phyloP scores from a whole-genome alignment of 1,140 invertebrate genomes.

The Sitobion miscanthi region DNA sequence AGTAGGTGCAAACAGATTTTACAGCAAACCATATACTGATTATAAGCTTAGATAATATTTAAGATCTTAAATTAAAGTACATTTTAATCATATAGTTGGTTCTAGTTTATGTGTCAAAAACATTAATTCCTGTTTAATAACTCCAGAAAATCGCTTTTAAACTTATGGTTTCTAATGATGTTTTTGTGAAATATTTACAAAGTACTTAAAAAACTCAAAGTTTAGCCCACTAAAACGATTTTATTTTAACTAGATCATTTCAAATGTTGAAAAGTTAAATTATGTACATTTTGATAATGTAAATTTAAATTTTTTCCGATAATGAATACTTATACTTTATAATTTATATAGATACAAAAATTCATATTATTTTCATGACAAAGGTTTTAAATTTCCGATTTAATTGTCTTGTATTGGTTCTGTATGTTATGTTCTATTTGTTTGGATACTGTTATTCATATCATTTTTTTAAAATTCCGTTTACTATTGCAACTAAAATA shows the following conservation, averaged over 20 bases:
- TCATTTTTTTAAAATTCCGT: not conserved
- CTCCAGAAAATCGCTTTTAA: constrained; percentile 19
- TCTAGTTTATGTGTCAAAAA: constrained; percentile 33
- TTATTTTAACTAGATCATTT: not conserved
- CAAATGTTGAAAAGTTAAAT: not conserved
- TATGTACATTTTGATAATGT: not conserved
- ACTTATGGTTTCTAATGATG: not conserved
- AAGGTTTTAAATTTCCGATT: not conserved
- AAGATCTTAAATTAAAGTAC: not conserved
- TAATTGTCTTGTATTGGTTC: not conserved
- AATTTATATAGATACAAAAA: not conserved
- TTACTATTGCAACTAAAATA: not conserved
- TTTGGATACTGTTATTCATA: too few species aligned
- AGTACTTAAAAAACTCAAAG: not conserved
- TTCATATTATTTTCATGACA: not conserved
- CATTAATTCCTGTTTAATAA: not conserved
- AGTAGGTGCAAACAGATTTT: not conserved
- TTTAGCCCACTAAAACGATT: not conserved
- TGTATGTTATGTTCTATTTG: not conserved
- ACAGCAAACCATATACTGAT: not conserved
- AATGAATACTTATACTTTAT: not conserved
- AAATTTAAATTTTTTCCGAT: not conserved
- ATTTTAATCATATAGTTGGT: constrained; percentile 11
- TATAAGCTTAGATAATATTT: not conserved
- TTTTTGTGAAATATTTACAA: not conserved